phyloP scores from a whole-genome alignment of 2,888 invertebrate species.

The Linnaemya vulpina region DNA sequence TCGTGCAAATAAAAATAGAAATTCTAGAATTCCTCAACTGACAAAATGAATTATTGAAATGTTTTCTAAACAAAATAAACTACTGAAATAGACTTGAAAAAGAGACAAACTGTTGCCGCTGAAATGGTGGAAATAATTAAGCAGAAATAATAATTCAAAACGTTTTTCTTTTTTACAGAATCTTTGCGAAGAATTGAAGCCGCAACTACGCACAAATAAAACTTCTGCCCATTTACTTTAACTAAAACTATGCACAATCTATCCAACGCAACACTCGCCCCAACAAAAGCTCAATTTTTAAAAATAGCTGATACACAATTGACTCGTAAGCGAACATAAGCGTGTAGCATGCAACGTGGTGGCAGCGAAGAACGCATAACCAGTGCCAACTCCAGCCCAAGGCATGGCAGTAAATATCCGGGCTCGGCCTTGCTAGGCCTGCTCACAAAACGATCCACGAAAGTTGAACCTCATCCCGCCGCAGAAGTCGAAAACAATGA shows the following conservation, averaged over 20 bases:
- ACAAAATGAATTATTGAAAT: not conserved
- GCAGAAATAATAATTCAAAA: not conserved
- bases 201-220: constrained; percentile 40
- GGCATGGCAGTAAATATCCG: constrained; percentile 76
- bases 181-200: not conserved
- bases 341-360: constrained; percentile 69
- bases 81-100: not conserved
- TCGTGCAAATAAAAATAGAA: constrained; percentile 16
- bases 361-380: constrained; percentile 80
- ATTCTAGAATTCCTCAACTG: constrained; percentile 1
- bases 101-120: not conserved
- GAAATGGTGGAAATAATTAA: not conserved
- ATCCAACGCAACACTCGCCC: constrained; percentile 37
- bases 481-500: constrained; percentile 61
- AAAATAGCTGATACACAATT: constrained; percentile 5
- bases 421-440: constrained; percentile 78
- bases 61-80: not conserved
- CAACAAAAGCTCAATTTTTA: constrained; percentile 56
- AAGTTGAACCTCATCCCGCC: constrained; percentile 82
- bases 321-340: not conserved
- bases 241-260: constrained; percentile 35
- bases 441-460: constrained; percentile 81
- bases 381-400: constrained; percentile 76
- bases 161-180: constrained; percentile 5
- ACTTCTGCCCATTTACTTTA: constrained; percentile 11